These are phyloP conservation scores for Thinocorus orbignyianus DNA, from an alignment of 2,113 vertebrate genomes.

Conservation along the genomic window DNA sequence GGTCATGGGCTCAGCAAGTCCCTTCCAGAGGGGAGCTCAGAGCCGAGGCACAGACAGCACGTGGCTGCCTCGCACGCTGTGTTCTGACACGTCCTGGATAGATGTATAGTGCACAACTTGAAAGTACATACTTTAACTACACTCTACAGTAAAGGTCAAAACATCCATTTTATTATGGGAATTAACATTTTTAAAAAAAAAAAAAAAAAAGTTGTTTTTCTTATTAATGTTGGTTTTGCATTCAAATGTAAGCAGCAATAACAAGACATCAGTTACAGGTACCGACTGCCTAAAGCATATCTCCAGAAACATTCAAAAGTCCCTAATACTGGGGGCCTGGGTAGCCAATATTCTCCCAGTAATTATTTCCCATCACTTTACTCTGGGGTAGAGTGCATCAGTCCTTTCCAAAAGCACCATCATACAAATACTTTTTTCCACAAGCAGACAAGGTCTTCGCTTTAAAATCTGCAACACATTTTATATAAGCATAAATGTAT, in stretches of 20 bases:
- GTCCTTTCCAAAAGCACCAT: neutral
- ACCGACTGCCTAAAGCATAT: neutral
- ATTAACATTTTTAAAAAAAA: neutral
- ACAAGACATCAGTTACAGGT: neutral
- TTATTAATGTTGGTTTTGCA: neutral
- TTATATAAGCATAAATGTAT: neutral
- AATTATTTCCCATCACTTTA: neutral
- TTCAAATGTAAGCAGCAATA: neutral
- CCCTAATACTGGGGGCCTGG: neutral
- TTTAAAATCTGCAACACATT: neutral
- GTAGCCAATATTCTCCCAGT: neutral
- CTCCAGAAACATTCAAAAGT: neutral
- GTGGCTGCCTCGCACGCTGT: neutral
- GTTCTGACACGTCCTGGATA: neutral
- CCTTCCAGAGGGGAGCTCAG: neutral
- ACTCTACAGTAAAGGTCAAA: neutral
- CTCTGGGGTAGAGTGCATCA: neutral
- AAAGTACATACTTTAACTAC: neutral
- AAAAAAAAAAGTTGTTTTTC: neutral
- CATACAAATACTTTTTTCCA: neutral
- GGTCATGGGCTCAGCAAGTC: neutral
- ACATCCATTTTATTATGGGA: neutral
- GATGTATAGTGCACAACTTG: neutral
- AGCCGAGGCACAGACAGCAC: neutral
- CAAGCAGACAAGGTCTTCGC: neutral